Evolutionary conservation across 1,140 invertebrate genomes (phyloP).

Genomic region (Sitobion miscanthi): DNA sequence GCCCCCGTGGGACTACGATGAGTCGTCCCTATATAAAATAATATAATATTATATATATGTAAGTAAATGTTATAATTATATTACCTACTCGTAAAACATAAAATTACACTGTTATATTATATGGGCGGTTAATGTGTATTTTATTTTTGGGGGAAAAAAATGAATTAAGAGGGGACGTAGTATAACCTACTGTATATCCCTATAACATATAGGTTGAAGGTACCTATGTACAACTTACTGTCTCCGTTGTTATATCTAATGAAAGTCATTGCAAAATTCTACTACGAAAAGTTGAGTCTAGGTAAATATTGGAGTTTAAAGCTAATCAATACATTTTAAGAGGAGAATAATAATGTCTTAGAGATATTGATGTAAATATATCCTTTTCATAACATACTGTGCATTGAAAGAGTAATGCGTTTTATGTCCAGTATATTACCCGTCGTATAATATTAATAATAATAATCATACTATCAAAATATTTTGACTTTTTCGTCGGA

Average conservation of each 20-base stretch:
- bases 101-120: constrained; percentile 2
- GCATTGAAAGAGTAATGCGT: too few species aligned
- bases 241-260: neutral
- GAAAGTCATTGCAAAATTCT: neutral
- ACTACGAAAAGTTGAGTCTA: neutral
- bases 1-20: neutral
- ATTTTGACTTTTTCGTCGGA: too few species aligned
- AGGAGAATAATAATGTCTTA: too few species aligned
- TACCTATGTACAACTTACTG: neutral
- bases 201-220: neutral
- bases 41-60: neutral
- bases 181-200: neutral
- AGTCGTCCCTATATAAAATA: neutral
- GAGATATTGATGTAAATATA: too few species aligned
- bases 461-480: too few species aligned
- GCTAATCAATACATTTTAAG: too few species aligned
- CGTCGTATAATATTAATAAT: too few species aligned
- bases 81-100: neutral
- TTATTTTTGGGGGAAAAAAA: neutral
- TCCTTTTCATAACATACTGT: too few species aligned
- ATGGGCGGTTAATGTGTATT: neutral
- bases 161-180: neutral
- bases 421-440: too few species aligned
- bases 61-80: constrained; percentile 14
- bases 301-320: too few species aligned